These are phyloP conservation scores for Conomelus anceps DNA, from an alignment of 2,888 invertebrate genomes.

Conservation along the genomic window DNA sequence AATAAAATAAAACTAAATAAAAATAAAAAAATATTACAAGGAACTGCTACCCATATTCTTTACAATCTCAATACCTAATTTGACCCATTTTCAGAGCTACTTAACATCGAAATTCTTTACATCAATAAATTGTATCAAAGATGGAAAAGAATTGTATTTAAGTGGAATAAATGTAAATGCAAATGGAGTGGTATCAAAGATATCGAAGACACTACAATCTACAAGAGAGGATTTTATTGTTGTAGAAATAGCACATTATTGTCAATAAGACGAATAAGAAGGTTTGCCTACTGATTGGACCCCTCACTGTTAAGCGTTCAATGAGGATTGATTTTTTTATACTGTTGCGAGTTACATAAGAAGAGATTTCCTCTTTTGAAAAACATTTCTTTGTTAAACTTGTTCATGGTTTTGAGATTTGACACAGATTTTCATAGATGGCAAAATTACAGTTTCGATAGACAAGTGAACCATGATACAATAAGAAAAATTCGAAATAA, in stretches of 20 bases:
- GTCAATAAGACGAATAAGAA: neutral
- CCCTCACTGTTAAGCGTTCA: neutral
- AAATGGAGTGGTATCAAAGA: no score
- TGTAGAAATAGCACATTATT: neutral
- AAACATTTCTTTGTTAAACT: no score
- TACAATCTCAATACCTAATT: no score
- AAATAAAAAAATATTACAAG: no score
- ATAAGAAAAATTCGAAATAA: neutral
- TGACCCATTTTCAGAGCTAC: no score
- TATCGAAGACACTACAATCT: neutral
- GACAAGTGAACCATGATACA: neutral
- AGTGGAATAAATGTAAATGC: no score
- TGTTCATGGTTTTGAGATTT: neutral
- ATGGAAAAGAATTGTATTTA: no score
- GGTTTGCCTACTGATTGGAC: neutral
- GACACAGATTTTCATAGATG: neutral
- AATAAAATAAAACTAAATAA: no score
- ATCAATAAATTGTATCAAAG: no score
- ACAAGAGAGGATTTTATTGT: neutral
- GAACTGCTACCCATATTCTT: no score
- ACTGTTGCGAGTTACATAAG: neutral
- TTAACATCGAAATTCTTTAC: no score
- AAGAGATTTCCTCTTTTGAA: no score
- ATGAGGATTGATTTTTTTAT: neutral
- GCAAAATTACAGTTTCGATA: neutral